phyloP scores from a whole-genome alignment of 92 coral and sea anemone genomes.

The Actinernus sp. region DNA sequence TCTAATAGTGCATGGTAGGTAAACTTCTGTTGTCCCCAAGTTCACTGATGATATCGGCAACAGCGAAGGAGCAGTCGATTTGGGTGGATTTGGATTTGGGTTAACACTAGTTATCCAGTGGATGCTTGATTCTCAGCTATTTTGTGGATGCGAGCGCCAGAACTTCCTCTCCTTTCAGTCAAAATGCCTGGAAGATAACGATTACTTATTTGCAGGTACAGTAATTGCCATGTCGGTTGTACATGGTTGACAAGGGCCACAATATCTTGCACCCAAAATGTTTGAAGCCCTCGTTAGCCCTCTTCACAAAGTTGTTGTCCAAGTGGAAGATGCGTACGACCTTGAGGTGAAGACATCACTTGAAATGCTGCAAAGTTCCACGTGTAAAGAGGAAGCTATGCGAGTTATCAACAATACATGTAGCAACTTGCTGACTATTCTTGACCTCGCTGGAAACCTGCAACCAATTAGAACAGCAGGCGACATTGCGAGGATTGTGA shows the following conservation, averaged over 20 bases:
- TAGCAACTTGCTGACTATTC: no score
- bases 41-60: no score
- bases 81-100: conserved; percentile 65
- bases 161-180: conserved; percentile 58
- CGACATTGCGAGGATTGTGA: no score
- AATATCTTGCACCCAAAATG: conserved; percentile 52
- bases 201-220: conserved; percentile 66
- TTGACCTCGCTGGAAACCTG: no score
- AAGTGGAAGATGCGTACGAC: conserved; percentile 65
- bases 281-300: conserved; percentile 64
- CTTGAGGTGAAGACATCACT: no score
- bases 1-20: no score
- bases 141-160: conserved; percentile 49
- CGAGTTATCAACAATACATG: no score
- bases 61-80: conserved; percentile 71
- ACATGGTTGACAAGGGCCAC: conserved; percentile 69
- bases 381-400: no score
- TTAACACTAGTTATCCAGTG: conserved; percentile 64
- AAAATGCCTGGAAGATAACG: conserved; percentile 46
- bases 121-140: conserved; percentile 56
- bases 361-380: no score
- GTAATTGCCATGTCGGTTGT: conserved; percentile 76
- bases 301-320: conserved; percentile 31
- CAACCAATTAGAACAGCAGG: no score
- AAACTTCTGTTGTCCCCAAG: no score